Conservation (phyloP, 2,113 vertebrate genomes). For the Collichthys lucidus region DNA sequence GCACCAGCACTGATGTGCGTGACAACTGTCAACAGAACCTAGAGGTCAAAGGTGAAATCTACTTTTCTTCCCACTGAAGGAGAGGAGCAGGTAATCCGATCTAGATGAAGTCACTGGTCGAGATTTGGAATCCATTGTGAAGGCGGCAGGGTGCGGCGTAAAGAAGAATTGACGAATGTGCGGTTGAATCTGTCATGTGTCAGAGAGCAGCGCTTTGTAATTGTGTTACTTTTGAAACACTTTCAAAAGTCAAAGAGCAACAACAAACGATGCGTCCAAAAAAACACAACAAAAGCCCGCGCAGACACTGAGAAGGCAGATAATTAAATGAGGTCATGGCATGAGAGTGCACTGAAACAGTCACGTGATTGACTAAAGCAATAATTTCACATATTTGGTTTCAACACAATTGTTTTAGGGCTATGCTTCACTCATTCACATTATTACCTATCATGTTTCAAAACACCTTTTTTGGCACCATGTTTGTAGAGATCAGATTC, state of each 20-base stretch:
- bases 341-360: slow-evolving; percentile 29
- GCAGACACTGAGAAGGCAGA: slow-evolving; percentile 9
- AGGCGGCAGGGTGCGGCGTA: slow-evolving; percentile 54
- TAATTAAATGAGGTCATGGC: slow-evolving; percentile 56
- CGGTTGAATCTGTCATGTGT: slow-evolving; percentile 67
- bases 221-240: slow-evolving; percentile 54
- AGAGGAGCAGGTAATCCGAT: slow-evolving; percentile 70
- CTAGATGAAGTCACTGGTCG: slow-evolving; percentile 75
- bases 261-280: slow-evolving; percentile 37
- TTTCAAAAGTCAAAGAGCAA: slow-evolving; percentile 45
- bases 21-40: slow-evolving; percentile 56
- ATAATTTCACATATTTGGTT: slow-evolving; percentile 45
- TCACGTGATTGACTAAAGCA: slow-evolving; percentile 31
- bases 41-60: slow-evolving; percentile 72
- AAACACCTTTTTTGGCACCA: slow-evolving; percentile 44
- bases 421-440: slow-evolving; percentile 13
- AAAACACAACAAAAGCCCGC: slow-evolving; percentile 37
- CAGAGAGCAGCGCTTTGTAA: slow-evolving; percentile 44
- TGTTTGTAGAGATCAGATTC: slow-evolving; percentile 33
- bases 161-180: slow-evolving; percentile 59
- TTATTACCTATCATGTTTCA: slow-evolving; percentile 37
- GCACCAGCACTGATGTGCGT: slow-evolving; percentile 18
- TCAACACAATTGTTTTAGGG: slow-evolving; percentile 32
- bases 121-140: slow-evolving; percentile 73
- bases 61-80: slow-evolving; percentile 56